phyloP scores from a whole-genome alignment of 1,140 invertebrate species.

The Elymnias hypermnestra region DNA sequence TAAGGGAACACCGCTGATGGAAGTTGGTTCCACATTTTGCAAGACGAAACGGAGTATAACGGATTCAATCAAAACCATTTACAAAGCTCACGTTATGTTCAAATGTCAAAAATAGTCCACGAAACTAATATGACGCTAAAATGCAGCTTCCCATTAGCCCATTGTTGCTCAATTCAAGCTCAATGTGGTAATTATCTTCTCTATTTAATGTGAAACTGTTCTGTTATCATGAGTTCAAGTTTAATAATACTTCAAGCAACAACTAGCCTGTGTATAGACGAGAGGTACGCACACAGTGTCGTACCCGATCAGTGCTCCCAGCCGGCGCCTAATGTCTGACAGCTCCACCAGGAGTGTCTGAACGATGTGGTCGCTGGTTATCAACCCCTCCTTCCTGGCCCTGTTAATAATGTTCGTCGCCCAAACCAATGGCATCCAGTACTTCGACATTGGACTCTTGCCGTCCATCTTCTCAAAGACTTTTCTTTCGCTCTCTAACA shows the following conservation, averaged over 20 bases:
- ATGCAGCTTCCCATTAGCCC: no score
- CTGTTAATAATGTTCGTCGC: conserved; percentile 93
- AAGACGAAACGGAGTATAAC: no score
- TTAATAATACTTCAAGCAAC: conserved; percentile 14
- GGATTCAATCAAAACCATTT: no score
- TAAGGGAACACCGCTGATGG: no score
- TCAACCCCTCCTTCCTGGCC: conserved; percentile 87
- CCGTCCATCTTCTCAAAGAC: conserved; percentile 92
- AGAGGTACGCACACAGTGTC: conserved; percentile 98
- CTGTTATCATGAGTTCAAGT: no score
- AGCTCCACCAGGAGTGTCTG: conserved; percentile 89
- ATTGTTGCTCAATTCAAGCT: no score
- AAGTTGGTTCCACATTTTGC: no score
- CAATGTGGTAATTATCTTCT: no score
- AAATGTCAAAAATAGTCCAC: no score
- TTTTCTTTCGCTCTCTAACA: conserved; percentile 93
- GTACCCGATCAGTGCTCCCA: conserved; percentile 91
- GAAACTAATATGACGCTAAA: no score
- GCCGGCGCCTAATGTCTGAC: conserved; percentile 86
- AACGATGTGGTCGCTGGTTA: conserved; percentile 90
- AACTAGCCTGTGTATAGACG: conserved; percentile 94
- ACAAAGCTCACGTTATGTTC: no score
- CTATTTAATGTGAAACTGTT: no score
- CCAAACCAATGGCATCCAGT: conserved; percentile 95
- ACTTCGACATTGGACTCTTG: conserved; percentile 92